Percentiles rank a stretch among this genome's conserved stretches.
Evolutionary conservation across 1,140 invertebrate species (phyloP).

Genomic region (Rhizoglyphus robini): DNA sequence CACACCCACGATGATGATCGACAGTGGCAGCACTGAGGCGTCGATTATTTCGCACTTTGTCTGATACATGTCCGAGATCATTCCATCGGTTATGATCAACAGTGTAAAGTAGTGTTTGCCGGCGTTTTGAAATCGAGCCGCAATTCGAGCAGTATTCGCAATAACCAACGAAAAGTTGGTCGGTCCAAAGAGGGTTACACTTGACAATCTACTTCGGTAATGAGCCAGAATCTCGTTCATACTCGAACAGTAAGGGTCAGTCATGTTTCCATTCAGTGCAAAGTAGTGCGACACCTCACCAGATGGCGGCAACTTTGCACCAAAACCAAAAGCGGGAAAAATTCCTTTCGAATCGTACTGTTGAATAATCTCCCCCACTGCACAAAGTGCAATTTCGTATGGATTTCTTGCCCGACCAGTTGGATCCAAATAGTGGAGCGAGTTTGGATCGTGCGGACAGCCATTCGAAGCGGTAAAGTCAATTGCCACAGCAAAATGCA

Average conservation of each 20-base stretch:
- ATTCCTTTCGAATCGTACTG: conserved; percentile 40
- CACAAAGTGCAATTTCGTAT: conserved; percentile 44
- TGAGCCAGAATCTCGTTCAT: conserved; percentile 34
- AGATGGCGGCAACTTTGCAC: conserved; percentile 23
- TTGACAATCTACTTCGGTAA: conserved; percentile 35
- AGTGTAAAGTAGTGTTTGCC: conserved; percentile 48
- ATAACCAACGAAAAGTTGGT: conserved; percentile 53
- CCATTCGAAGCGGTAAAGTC: conserved; percentile 58
- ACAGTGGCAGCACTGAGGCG: conserved; percentile 33
- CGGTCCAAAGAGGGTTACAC: conserved; percentile 47
- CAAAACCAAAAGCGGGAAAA: conserved; percentile 24
- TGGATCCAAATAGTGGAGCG: conserved; percentile 39
- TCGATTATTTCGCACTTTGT: conserved; percentile 44
- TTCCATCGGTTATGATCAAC: conserved; percentile 51
- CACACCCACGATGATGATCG: conserved; percentile 41
- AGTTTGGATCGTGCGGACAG: conserved; percentile 40
- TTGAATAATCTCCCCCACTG: conserved; percentile 50
- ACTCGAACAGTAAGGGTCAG: conserved; percentile 31
- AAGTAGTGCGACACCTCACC: conserved; percentile 28
- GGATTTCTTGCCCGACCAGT: conserved; percentile 37
- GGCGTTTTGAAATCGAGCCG: conserved; percentile 30
- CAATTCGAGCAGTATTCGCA: conserved; percentile 38
- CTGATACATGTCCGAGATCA: conserved; percentile 50
- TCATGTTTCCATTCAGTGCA: conserved; percentile 24
- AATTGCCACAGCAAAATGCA: conserved; percentile 48